Conservation (phyloP, 2,888 invertebrate species). For the Nemapogon koenigi region DNA sequence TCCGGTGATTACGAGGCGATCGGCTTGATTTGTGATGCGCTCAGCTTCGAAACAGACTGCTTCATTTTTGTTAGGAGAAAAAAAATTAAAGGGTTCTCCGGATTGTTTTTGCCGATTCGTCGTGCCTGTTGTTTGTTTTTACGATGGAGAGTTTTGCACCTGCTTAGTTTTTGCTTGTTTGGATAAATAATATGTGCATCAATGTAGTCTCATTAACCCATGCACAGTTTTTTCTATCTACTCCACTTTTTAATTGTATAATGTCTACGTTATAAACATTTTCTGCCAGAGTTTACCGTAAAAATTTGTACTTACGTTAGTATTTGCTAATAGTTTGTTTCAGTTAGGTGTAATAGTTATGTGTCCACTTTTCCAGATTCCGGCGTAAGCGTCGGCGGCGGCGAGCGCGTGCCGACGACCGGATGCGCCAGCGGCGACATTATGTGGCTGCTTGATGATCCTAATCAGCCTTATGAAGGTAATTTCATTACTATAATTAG, state of each 20-base stretch:
- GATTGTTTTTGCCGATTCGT: slow-evolving; percentile 24
- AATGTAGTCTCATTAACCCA: too few relatives aligned
- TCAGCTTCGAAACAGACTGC: slow-evolving; percentile 33
- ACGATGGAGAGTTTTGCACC: slow-evolving; percentile 46
- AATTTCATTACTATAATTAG: slow-evolving; percentile 21
- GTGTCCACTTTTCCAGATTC: slow-evolving; percentile 35
- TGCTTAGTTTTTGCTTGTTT: slow-evolving; percentile 44
- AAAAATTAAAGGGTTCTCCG: slow-evolving; percentile 41
- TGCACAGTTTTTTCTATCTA: slow-evolving; percentile 13
- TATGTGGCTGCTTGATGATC: slow-evolving; percentile 76
- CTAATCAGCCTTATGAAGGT: slow-evolving; percentile 69
- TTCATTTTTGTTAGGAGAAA: slow-evolving; percentile 60
- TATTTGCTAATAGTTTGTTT: too few relatives aligned
- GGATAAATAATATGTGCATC: too few relatives aligned
- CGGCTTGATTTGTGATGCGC: slow-evolving; percentile 58
- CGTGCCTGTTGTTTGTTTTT: slow-evolving; percentile 48
- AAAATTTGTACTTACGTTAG: too few relatives aligned
- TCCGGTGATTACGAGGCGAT: slow-evolving; percentile 54
- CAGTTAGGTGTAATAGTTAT: too few relatives aligned
- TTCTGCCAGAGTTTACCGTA: too few relatives aligned
- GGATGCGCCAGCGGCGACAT: slow-evolving; percentile 66
- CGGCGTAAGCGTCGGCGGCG: slow-evolving; percentile 37
- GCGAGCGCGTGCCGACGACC: slow-evolving; percentile 60
- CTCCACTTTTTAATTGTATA: background rate
- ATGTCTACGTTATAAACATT: too few relatives aligned